Base-by-base conservation (phyloP, 2,888 invertebrate genomes). In the Brachypalpus laphriformis region DNA sequence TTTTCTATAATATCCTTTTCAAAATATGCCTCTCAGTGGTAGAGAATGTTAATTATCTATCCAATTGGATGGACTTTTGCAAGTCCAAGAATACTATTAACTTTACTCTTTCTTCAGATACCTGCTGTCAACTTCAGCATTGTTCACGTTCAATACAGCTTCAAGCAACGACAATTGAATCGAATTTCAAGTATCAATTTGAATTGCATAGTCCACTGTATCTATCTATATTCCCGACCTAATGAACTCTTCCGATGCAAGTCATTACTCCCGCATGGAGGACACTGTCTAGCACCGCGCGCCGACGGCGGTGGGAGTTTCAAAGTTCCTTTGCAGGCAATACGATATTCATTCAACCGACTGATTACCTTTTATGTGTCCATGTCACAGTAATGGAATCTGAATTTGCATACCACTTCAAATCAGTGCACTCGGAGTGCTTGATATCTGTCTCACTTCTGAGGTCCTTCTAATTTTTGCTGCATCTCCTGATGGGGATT, bases 331-430 rank as follows among this genome's bases (percentile, higher is more conserved):
- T n/a, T n/a, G n/a, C n/a, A n/a, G 28, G 11, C 18, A 61, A 63
- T 80, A 57, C 42, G 37, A 65, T 70, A 83, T 31, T 25, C 70
- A 75, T 63, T 75, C 63, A 80, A 68, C 70, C 80, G 45, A 42
- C 74, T 80, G 68, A 80, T 83, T 83, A 75, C 80, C 80, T 80
- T 75, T 70, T 80, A 83, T 80, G 70, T 83, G 80, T 65, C 68
- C 76, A 34, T 76, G 80, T 74, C 75, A 51, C 65, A 75, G 74
- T 80, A 83, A 80, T 83, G 75, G 80, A 83, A 74, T 68, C 56
- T 51, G 70, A 80, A 70, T 80, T 83, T 83, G 70, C 74, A 80
- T 75, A 70, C 57, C 65, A 80, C 74, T 83, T 65, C 56, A 83
- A 80, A 83, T 80, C 74, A 74, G 25, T 80, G 83, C 76, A 47